Percentiles rank a stretch among this genome's conserved stretches.
These are phyloP conservation scores for Pomacea maculata DNA, from an alignment of 1,140 invertebrate genomes.

Conservation along the genomic window DNA sequence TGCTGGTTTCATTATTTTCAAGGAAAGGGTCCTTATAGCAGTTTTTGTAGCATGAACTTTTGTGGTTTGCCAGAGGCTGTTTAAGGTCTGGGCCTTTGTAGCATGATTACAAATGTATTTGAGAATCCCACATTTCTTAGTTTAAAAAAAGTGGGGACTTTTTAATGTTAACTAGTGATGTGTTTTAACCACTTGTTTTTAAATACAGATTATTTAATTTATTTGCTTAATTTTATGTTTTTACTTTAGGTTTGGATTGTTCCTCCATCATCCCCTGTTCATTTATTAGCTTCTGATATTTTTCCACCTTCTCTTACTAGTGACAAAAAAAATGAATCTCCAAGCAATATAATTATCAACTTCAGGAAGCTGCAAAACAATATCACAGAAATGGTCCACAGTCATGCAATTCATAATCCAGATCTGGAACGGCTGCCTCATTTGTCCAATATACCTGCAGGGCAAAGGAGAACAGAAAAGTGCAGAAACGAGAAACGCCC, in stretches of 20 bases:
- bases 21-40: too few relatives aligned
- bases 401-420: constrained; percentile 36
- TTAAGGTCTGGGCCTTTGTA: too few relatives aligned
- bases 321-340: background rate
- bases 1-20: too few relatives aligned
- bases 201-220: too few relatives aligned
- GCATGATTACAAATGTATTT: too few relatives aligned
- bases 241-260: constrained; percentile 26
- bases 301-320: background rate
- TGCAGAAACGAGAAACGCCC: constrained; percentile 15
- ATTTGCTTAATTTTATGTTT: background rate
- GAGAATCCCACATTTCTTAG: too few relatives aligned
- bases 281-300: background rate
- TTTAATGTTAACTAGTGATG: too few relatives aligned
- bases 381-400: constrained; percentile 47
- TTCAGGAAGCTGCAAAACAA: constrained; percentile 51
- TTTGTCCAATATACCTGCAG: too few relatives aligned
- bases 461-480: constrained; percentile 10
- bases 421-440: constrained; percentile 26
- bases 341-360: constrained; percentile 49
- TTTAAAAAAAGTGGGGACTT: too few relatives aligned
- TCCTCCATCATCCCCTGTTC: constrained; percentile 32
- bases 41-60: too few relatives aligned
- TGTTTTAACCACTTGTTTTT: too few relatives aligned
- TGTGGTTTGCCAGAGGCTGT: too few relatives aligned